Conservation (phyloP, 2,888 invertebrate species). For the Phortica okadai region DNA sequence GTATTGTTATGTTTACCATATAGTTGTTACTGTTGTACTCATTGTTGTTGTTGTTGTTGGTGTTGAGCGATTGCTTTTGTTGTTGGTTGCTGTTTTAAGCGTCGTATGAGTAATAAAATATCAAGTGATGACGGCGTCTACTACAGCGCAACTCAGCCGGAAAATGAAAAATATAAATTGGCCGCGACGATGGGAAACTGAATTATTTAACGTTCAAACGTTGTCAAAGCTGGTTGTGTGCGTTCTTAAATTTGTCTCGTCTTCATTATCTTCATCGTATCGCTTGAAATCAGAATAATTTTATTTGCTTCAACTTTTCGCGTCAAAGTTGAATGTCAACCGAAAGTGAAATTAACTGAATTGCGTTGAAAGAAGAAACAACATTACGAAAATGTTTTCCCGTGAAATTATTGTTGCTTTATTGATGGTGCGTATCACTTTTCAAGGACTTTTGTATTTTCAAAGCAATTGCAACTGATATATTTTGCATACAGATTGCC, state of each 20-base stretch:
- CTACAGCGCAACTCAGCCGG: conserved; percentile 71
- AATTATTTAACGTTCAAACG: conserved; percentile 67
- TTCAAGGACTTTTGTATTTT: not conserved
- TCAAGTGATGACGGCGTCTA: conserved; percentile 25
- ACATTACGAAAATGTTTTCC: not conserved
- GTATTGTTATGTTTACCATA: not conserved
- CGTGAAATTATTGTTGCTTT: not conserved
- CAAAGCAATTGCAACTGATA: not conserved
- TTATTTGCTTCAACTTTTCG: conserved; percentile 3
- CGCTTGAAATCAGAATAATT: not conserved
- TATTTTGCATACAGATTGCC: not conserved
- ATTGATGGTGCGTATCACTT: not conserved
- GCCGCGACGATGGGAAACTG: conserved; percentile 65
- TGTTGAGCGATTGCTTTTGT: conserved; percentile 6
- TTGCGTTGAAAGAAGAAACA: not conserved
- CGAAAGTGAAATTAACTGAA: conserved; percentile 5
- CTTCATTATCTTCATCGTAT: not conserved
- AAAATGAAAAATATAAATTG: conserved; percentile 75
- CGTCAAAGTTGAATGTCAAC: not conserved
- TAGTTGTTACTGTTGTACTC: conserved; percentile 6
- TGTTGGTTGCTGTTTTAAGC: conserved; percentile 28
- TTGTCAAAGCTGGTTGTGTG: conserved; percentile 55
- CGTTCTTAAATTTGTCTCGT: not conserved
- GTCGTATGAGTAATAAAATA: conserved; percentile 66
- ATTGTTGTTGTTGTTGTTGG: conserved; percentile 1